These are phyloP conservation scores for Babylonia areolata DNA, from an alignment of 1,140 invertebrate species.

Conservation along the genomic window DNA sequence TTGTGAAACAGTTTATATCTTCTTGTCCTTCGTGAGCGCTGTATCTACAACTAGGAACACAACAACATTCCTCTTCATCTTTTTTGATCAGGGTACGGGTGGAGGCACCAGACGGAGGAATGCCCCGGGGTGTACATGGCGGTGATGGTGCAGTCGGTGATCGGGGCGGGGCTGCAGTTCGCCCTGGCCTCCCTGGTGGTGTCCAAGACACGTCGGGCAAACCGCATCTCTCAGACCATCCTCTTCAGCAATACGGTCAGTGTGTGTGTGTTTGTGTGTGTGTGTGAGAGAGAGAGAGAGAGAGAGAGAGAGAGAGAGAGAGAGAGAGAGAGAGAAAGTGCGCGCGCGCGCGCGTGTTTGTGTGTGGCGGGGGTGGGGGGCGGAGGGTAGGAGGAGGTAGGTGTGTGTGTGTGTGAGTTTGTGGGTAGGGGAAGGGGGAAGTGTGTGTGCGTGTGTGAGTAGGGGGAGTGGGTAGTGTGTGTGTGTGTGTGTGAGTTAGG, in stretches of 20 bases:
- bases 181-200: constrained; percentile 70
- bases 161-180: constrained; percentile 70
- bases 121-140: constrained; percentile 65
- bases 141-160: constrained; percentile 70
- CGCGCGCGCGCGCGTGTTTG: background rate
- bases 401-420: background rate
- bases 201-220: constrained; percentile 69
- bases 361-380: background rate
- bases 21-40: too few relatives aligned
- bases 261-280: too few relatives aligned
- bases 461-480: too few relatives aligned
- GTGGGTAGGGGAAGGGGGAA: background rate
- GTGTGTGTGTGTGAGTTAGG: too few relatives aligned
- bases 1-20: too few relatives aligned
- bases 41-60: too few relatives aligned
- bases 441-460: background rate
- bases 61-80: too few relatives aligned
- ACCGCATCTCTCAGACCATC: constrained; percentile 44
- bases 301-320: constrained; percentile 17
- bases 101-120: constrained; percentile 82
- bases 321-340: background rate
- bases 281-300: background rate
- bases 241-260: constrained; percentile 41
- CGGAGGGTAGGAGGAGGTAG: background rate
- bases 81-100: constrained; percentile 76